Percentiles rank a stretch among this genome's conserved stretches.
phyloP scores from a whole-genome alignment of 2,888 invertebrate genomes.

The Hanleya hanleyi region DNA sequence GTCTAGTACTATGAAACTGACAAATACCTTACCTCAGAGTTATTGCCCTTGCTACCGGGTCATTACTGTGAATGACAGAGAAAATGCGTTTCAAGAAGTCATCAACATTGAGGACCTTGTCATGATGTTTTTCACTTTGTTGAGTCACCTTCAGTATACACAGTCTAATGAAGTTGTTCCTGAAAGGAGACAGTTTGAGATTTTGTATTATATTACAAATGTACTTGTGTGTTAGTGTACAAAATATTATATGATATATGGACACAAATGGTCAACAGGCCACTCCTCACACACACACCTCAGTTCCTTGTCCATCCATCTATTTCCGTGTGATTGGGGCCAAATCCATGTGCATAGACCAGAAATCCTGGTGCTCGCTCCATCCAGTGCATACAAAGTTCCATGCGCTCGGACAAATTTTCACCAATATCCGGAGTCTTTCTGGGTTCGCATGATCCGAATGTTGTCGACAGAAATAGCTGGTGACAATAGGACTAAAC shows the following conservation, averaged over 20 bases:
- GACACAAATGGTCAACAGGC: not conserved
- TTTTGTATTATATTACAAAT: slow-evolving; percentile 21
- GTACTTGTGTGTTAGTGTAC: not conserved
- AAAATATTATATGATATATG: not conserved
- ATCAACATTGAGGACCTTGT: slow-evolving; percentile 94
- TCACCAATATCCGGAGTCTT: too few relatives aligned
- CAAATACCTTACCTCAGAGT: slow-evolving; percentile 80
- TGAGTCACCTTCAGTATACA: slow-evolving; percentile 95
- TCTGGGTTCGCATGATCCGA: too few relatives aligned
- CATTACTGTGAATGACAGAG: slow-evolving; percentile 96
- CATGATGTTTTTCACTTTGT: slow-evolving; percentile 95
- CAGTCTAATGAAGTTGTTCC: slow-evolving; percentile 92
- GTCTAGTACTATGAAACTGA: too few relatives aligned
- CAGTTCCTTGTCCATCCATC: too few relatives aligned
- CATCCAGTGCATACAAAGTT: too few relatives aligned
- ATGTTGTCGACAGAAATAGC: too few relatives aligned
- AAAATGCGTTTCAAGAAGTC: slow-evolving; percentile 93
- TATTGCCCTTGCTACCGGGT: slow-evolving; percentile 93
- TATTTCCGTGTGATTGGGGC: too few relatives aligned
- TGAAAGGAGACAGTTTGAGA: slow-evolving; percentile 56
- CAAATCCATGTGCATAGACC: too few relatives aligned
- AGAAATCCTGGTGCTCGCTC: too few relatives aligned
- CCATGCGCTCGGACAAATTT: too few relatives aligned
- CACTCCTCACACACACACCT: too few relatives aligned
- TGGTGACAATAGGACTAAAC: too few relatives aligned